These are phyloP conservation scores for Microctenopoma steveboyesi DNA, from an alignment of 2,797 vertebrate genomes.

Conservation along the genomic window DNA sequence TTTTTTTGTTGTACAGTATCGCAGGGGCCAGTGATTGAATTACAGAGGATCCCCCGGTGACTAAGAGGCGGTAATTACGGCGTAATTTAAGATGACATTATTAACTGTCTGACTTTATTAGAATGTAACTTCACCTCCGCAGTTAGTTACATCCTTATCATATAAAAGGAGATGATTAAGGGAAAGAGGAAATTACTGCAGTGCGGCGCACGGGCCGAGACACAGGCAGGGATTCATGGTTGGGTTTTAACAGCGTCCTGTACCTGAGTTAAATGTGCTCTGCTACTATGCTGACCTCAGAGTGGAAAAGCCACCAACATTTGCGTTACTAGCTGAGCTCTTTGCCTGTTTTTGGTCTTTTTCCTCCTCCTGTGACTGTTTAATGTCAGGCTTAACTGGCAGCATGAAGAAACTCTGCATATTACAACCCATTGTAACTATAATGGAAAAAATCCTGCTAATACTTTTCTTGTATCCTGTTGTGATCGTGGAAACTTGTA, in stretches of 20 bases:
- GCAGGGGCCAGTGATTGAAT: conserved; percentile 84
- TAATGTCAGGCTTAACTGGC: conserved; percentile 1
- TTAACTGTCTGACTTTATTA: conserved; percentile 83
- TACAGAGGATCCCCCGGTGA: conserved; percentile 79
- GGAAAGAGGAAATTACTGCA: conserved; percentile 68
- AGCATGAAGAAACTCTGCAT: background rate
- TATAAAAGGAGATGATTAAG: conserved; percentile 77
- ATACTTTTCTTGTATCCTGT: background rate
- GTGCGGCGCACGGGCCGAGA: conserved; percentile 16
- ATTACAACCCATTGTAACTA: background rate
- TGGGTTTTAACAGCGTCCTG: conserved; percentile 37
- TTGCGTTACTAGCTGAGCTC: too few species aligned
- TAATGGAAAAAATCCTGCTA: conserved; percentile 1
- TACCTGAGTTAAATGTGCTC: conserved; percentile 13
- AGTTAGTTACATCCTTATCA: conserved; percentile 80
- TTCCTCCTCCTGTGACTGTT: background rate
- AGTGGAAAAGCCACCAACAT: background rate
- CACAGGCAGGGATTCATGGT: conserved; percentile 39
- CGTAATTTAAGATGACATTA: conserved; percentile 87
- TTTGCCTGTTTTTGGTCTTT: background rate
- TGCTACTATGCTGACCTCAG: conserved; percentile 20
- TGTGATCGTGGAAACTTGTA: background rate
- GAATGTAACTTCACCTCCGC: conserved; percentile 82
- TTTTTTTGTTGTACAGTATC: conserved; percentile 76
- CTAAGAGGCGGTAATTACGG: conserved; percentile 84